Percentiles rank a stretch among this genome's conserved stretches.
phyloP scores from a whole-genome alignment of 2,113 vertebrate species.

The Nymphicus hollandicus region DNA sequence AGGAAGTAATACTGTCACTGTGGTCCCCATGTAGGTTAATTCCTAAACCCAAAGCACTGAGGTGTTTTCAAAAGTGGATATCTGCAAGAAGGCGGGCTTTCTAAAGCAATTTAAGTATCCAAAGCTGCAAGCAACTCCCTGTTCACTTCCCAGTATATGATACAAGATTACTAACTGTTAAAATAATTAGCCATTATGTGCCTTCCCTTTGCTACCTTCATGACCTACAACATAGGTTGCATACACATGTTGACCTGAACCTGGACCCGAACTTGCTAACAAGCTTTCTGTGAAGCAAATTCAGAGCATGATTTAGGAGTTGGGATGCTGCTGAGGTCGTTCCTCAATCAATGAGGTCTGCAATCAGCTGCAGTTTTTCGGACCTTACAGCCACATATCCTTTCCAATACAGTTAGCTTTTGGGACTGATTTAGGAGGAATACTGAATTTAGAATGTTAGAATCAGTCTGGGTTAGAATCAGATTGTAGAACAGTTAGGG shows the following conservation, averaged over 20 bases:
- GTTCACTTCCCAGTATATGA: neutral
- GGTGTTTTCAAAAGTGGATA: neutral
- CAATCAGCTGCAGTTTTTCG: neutral
- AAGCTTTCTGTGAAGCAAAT: neutral
- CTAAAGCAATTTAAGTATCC: neutral
- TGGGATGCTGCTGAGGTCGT: neutral
- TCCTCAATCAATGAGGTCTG: neutral
- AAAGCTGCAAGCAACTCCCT: neutral
- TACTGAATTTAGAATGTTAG: neutral
- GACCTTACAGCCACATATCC: neutral
- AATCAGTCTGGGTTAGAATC: neutral
- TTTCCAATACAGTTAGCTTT: neutral
- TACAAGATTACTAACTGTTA: neutral
- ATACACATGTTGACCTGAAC: neutral
- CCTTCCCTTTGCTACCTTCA: neutral
- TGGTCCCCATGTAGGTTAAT: neutral
- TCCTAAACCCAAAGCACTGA: neutral
- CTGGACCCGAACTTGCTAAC: neutral
- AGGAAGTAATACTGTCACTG: neutral
- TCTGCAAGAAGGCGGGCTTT: neutral
- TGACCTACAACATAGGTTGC: neutral
- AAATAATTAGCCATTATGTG: neutral
- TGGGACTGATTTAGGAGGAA: neutral
- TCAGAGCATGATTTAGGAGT: neutral
- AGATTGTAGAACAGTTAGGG: neutral